phyloP scores from a whole-genome alignment of 2,888 invertebrate genomes.

The Amaurobius ferox region DNA sequence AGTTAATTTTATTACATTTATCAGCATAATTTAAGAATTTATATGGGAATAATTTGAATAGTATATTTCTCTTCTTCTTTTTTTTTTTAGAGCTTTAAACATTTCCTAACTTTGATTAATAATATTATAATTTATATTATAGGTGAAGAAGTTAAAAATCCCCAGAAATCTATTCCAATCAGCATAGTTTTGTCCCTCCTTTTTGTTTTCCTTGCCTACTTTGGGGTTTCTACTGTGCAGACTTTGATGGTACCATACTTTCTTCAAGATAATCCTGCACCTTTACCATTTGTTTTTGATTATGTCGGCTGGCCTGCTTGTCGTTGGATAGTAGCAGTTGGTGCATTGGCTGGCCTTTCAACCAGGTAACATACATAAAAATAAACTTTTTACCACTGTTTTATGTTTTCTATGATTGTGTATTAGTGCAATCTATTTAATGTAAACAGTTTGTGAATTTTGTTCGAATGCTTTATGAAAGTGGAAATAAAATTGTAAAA shows the following conservation, averaged over 20 bases:
- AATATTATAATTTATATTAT: conserved; percentile 66
- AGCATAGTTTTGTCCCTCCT: conserved; percentile 90
- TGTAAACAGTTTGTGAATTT: no score
- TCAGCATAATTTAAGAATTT: no score
- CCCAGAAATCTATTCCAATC: conserved; percentile 91
- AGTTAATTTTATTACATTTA: no score
- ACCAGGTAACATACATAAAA: conserved; percentile 81
- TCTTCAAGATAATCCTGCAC: conserved; percentile 84
- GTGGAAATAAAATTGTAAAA: no score
- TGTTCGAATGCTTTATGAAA: no score
- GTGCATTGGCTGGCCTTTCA: conserved; percentile 88
- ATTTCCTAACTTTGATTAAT: no score
- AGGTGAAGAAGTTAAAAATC: conserved; percentile 96
- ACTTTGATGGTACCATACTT: conserved; percentile 97
- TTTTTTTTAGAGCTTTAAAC: no score
- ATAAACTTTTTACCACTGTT: no score
- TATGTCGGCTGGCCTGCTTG: conserved; percentile 86
- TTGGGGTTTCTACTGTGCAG: conserved; percentile 91
- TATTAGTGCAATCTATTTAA: no score
- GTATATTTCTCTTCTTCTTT: no score
- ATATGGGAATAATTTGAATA: no score
- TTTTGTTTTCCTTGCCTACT: conserved; percentile 91
- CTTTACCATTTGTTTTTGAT: conserved; percentile 86
- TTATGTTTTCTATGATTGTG: no score
- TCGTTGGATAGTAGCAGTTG: conserved; percentile 87